Base-by-base conservation (phyloP, 2,113 vertebrate genomes). In the Forbesichthys papilliferus region DNA sequence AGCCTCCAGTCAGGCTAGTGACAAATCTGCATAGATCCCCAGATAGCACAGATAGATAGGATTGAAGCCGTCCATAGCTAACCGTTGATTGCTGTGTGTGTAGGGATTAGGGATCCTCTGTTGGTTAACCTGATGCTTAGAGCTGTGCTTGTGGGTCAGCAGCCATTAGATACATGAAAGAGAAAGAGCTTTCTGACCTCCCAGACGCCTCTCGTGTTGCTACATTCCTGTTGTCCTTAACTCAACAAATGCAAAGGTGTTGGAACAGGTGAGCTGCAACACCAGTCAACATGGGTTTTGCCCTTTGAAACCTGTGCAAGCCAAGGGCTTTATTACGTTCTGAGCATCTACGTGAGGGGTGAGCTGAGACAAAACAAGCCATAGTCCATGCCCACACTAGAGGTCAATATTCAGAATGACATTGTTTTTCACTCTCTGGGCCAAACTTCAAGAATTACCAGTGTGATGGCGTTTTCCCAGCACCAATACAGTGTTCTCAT, bases 51-150 rank as follows among this genome's bases (percentile, higher is more conserved):
- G 36, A 42, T 34, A 74, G 58, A 79, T 62, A 7, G 49, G 20
- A 51, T 48, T 11, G 53, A 66, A 33, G 69, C 27, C 70, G 78
- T 66, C 60, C 47, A 71, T 64, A 61, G 53, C 42, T 64, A 69
- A 42, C 57, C 67, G 13, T 56, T 69, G 74, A 70, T 66, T 48
- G 65, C 74, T 73, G 20, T 61, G 73, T 67, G 76, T 61, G 61
- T 20, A 52, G 55, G 56, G 71, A 80, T 85, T 81, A 84, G 78
- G 64, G 36, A 59, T 67, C 59, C 53, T 71, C 79, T 83, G 71
- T 79, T 70, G 73, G 76, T 84, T 83, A 84, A 82, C 79, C 42
- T 65, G 27, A 78, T 62, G 81, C 87, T 79, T 84, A 63, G 57
- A 87, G 87, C 63, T 27, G 58, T 71, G 18, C 75, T 70, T 72